These are phyloP conservation scores for Eristalis pertinax DNA, from an alignment of 2,888 invertebrate genomes.

Conservation along the genomic window DNA sequence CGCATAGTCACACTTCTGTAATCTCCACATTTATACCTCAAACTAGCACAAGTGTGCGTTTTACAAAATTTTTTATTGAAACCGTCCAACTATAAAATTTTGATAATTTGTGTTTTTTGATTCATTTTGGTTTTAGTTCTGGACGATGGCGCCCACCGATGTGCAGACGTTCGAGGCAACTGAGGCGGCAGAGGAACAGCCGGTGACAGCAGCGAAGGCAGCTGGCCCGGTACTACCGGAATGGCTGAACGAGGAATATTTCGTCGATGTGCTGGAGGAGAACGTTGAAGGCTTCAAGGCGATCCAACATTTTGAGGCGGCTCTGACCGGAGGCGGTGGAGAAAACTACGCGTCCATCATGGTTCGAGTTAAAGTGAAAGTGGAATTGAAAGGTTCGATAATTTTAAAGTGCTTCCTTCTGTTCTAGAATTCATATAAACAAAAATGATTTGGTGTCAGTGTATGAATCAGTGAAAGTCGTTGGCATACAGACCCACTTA, in stretches of 20 bases:
- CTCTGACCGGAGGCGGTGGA: slow-evolving; percentile 74
- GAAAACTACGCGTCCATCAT: slow-evolving; percentile 78
- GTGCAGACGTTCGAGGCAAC: not conserved
- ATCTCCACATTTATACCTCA: not conserved
- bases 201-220: not conserved
- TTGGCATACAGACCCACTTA: too few species aligned
- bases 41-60: not conserved
- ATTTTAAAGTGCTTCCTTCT: not conserved
- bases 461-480: too few species aligned
- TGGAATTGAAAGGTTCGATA: slow-evolving; percentile 74
- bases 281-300: slow-evolving; percentile 73
- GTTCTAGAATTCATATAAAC: too few species aligned
- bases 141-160: slow-evolving; percentile 24
- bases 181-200: not conserved
- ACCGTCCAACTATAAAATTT: not conserved
- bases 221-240: slow-evolving; percentile 19
- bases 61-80: not conserved
- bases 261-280: slow-evolving; percentile 73
- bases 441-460: too few species aligned
- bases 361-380: slow-evolving; percentile 73
- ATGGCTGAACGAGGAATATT: slow-evolving; percentile 70
- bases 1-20: not conserved
- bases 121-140: not conserved
- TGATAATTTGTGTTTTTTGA: not conserved
- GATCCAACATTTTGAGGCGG: slow-evolving; percentile 73